These are phyloP conservation scores for Loripinus fragilis DNA, from an alignment of 2,888 invertebrate genomes.

Conservation along the genomic window DNA sequence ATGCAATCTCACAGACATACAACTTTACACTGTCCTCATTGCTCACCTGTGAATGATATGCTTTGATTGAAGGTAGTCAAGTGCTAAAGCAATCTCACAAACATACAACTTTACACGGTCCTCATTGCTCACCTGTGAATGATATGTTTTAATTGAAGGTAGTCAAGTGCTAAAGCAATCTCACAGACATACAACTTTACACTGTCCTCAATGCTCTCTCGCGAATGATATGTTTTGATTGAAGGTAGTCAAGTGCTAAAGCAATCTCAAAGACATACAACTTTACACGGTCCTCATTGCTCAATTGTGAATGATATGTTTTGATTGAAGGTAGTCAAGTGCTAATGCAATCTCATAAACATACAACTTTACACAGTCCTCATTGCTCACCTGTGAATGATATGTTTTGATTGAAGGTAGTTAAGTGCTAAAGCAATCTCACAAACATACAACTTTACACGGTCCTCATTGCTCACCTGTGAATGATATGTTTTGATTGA, in stretches of 20 bases:
- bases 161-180: conserved; percentile 91
- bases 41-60: conserved; percentile 90
- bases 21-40: too few species aligned
- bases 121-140: conserved; percentile 90
- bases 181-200: conserved; percentile 90
- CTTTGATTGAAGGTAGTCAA: conserved; percentile 91
- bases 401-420: too few species aligned
- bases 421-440: too few species aligned
- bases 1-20: conserved; percentile 90
- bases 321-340: conserved; percentile 90
- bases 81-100: conserved; percentile 90
- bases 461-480: too few species aligned
- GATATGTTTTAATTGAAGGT: conserved; percentile 89
- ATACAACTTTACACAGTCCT: too few species aligned
- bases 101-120: conserved; percentile 89
- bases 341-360: conserved; percentile 85
- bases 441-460: too few species aligned
- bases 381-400: too few species aligned
- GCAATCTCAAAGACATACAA: conserved; percentile 91
- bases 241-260: conserved; percentile 91
- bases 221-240: conserved; percentile 89
- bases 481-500: too few species aligned
- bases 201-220: too few species aligned
- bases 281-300: too few species aligned
- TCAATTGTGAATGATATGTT: conserved; percentile 90